A percentile compares a stretch with the other conserved stretches of the same genome.
Conservation (phyloP, 2,888 invertebrate species). For the Byasa hedistus region DNA sequence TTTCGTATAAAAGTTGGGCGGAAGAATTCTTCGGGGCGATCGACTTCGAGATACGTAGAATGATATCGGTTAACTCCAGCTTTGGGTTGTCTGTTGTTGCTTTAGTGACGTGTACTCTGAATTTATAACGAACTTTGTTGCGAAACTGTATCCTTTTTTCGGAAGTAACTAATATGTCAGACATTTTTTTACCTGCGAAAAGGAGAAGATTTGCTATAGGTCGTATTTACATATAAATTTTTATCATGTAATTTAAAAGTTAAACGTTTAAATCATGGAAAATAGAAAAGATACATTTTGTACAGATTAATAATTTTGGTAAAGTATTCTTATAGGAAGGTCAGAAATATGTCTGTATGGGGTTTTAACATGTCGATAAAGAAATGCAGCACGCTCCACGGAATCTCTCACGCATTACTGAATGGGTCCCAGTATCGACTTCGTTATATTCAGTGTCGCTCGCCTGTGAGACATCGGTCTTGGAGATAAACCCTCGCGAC, state of each 20-base stretch:
- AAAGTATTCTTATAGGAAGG: too few species aligned
- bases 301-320: too few species aligned
- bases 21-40: conserved; percentile 35
- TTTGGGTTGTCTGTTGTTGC: conserved; percentile 19
- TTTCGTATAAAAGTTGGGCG: conserved; percentile 35
- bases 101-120: conserved; percentile 9
- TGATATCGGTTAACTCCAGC: conserved; percentile 33
- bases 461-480: conserved; percentile 25
- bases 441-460: conserved; percentile 15
- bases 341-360: background rate
- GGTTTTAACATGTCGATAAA: conserved; percentile 7
- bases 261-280: too few species aligned
- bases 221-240: too few species aligned
- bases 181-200: too few species aligned
- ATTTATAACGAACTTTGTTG: conserved; percentile 6
- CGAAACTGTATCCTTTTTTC: too few species aligned
- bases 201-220: too few species aligned
- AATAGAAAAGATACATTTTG: too few species aligned
- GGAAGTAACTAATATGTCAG: too few species aligned
- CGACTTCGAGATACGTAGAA: conserved; percentile 33
- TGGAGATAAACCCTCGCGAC: conserved; percentile 22
- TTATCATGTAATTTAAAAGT: too few species aligned
- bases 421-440: conserved; percentile 17
- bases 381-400: conserved; percentile 4
- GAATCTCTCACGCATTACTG: conserved; percentile 15